Percentiles rank a stretch among this genome's conserved stretches.
Evolutionary conservation across 2,113 vertebrate genomes (phyloP).

Genomic region (Marmota monax): DNA sequence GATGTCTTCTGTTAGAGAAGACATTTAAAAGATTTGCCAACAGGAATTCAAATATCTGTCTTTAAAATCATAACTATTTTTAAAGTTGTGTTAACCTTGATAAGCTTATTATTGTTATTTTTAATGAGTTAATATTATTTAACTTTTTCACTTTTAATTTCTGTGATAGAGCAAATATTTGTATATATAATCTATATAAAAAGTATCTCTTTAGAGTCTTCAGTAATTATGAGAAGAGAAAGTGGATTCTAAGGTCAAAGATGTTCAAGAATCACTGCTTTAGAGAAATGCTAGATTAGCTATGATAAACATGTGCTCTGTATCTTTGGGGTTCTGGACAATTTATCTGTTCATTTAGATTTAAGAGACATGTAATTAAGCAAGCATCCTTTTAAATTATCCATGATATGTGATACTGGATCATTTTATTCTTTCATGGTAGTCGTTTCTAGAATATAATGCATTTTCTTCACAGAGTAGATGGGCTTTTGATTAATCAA

Average conservation of each 20-base stretch:
- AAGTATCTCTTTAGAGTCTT: background rate
- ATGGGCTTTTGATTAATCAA: background rate
- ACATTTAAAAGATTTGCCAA: background rate
- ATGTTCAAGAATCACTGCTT: background rate
- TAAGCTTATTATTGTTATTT: background rate
- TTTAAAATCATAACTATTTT: slow-evolving; percentile 36
- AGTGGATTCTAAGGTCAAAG: background rate
- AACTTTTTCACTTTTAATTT: slow-evolving; percentile 5
- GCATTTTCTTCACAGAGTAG: background rate
- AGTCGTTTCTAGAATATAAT: background rate
- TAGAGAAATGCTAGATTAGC: background rate
- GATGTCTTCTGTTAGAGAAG: background rate
- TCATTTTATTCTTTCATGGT: background rate
- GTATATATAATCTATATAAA: background rate
- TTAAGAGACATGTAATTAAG: background rate
- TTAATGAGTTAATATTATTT: slow-evolving; percentile 19
- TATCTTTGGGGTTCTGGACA: background rate
- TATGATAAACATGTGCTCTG: background rate
- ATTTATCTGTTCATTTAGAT: background rate
- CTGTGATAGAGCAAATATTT: background rate
- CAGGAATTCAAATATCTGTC: background rate
- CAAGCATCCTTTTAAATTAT: background rate
- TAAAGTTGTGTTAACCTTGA: background rate
- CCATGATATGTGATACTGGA: background rate
- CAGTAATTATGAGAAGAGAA: background rate